Evolutionary conservation across 2,888 invertebrate species (phyloP), one percentile per base, ranked within the genome.

Genomic region (Amorpha juglandis): DNA sequence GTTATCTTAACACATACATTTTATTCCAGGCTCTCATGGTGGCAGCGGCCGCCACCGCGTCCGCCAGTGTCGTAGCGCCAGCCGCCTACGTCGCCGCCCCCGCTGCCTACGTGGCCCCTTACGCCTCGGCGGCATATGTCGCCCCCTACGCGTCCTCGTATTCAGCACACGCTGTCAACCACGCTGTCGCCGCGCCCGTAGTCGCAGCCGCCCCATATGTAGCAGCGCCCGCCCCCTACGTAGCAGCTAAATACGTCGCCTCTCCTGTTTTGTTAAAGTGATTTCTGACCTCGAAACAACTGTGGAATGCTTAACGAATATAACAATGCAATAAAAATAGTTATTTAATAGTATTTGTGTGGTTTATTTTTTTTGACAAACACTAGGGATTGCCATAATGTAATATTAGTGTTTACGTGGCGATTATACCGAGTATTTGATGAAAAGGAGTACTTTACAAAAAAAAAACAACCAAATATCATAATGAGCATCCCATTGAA

Each of bases 101-200:
- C 0, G 64, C 67, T 2, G 68, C 67, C 8, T 68, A 70, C 48
- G 65, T 68, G 4, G 68, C 70, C 9, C 66, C 64, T n/a, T 64
- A 51, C 21, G 65, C 66, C 1, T 27, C 70, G 2, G 68, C 69
- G 0, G 68, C 68, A n/a, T 68, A 69, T 50, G 51, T 70, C 12
- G 68, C 70, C n/a, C 70, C 70, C 8, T 68, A 68, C 53, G 68
- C 70, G 6, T 66, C 68, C 1, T 68, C 70, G 16, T 68, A 67
- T 52, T 64, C 68, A 6, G 70, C 66, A 3, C 67, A 66, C 53
- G 19, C 70, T 4, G 67, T 68, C 14, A 70, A 70, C 65, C 68
- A 70, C 45, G 70, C 70, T 6, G 51, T 68, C 9, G 68, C 68
- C 33, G 67, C 68, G 12, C 68, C 68, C 6, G 33, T 66, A 0